Evolutionary conservation across 2,113 vertebrate species (phyloP), one percentile per base, ranked within the genome.

Genomic region (Neofelis nebulosa): DNA sequence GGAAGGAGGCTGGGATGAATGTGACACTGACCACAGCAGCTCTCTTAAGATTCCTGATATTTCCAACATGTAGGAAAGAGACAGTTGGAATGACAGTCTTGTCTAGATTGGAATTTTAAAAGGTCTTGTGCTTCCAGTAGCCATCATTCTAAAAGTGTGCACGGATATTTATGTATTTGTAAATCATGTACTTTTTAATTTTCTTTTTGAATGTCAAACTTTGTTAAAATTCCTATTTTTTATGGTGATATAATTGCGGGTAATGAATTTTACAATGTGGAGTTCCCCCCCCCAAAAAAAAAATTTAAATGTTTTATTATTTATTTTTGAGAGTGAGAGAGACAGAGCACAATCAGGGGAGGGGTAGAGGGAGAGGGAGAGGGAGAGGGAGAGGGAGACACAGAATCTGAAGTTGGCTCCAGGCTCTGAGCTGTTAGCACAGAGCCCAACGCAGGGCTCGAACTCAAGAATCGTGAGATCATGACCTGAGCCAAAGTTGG

Each of bases 151-250:
- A 66, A 83, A 97, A 97, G 63, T 83, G 65, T 89, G 50, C 65
- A 27, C 91, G 81, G 68, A 76, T 95, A 92, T 94, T 97, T 91
- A 92, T 95, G 63, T 97, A 78, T 96, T 98, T 96, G 92, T 96
- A 93, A 84, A 95, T 81, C 45, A 66, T 21, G 69, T 80, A 71
- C 14, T 95, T 23, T 80, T 88, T 93, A 86, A 55, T 91, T 93
- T 94, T 89, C 73, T 93, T 97, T 94, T 73, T 84, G 57, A 95
- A 74, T 94, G 81, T 78, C 76, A 87, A 55, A 85, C 16, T 89
- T 95, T 89, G 81, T 97, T 92, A 95, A 97, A 97, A 95, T 87
- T 63, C 29, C 0, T 68, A 6, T 36, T 52, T 92, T 96, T 95
- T 93, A 73, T 80, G 83, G 90, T 96, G 48, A 61, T 61, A 21